Conservation (phyloP, 2,888 invertebrate genomes). For the Euplagia quadripunctaria region DNA sequence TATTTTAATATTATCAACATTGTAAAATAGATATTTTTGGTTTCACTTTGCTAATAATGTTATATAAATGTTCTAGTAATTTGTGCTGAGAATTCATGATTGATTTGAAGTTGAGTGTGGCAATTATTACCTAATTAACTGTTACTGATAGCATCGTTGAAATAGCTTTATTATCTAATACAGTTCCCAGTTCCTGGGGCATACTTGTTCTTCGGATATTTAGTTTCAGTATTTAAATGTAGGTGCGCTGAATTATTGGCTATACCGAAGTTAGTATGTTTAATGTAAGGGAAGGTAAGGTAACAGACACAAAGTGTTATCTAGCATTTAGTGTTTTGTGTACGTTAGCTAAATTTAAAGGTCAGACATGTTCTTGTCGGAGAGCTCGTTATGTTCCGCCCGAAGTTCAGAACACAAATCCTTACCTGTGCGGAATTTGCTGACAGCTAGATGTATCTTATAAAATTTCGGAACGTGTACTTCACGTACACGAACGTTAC, state of each 20-base stretch:
- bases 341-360: constrained; percentile 3
- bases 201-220: too few relatives aligned
- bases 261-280: neutral
- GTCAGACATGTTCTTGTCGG: neutral
- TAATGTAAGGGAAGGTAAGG: neutral
- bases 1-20: too few relatives aligned
- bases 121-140: too few relatives aligned
- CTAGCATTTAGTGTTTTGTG: neutral
- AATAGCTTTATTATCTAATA: too few relatives aligned
- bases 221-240: too few relatives aligned
- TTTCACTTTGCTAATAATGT: too few relatives aligned
- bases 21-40: too few relatives aligned
- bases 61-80: too few relatives aligned
- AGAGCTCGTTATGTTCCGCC: constrained; percentile 25
- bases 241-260: neutral
- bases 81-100: too few relatives aligned
- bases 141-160: too few relatives aligned
- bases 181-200: too few relatives aligned
- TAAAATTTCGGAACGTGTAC: constrained; percentile 25
- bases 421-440: constrained; percentile 59
- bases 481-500: neutral
- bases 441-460: constrained; percentile 43
- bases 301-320: neutral
- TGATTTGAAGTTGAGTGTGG: too few relatives aligned
- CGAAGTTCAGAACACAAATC: constrained; percentile 56